These are phyloP conservation scores for Hydrotaea cyrtoneurina DNA, from an alignment of 2,888 invertebrate genomes.

Conservation along the genomic window DNA sequence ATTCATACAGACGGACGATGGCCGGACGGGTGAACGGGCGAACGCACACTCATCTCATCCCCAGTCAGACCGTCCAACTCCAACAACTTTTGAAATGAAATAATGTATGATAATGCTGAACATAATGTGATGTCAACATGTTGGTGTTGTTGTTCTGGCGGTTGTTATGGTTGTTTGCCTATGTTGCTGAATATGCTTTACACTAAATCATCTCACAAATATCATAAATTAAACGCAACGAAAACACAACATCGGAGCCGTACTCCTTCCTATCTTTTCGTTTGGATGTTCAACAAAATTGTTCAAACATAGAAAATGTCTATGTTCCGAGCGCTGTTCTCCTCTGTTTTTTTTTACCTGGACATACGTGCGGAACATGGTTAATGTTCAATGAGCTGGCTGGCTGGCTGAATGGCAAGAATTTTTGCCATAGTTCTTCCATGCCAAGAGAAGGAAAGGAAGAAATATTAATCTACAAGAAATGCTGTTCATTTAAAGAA, in stretches of 20 bases:
- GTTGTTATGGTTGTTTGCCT: conserved; percentile 19
- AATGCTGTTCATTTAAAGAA: conserved; percentile 26
- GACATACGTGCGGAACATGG: conserved; percentile 33
- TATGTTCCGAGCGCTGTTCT: conserved; percentile 13
- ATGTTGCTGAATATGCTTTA: conserved; percentile 50
- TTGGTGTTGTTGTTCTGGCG: conserved; percentile 12
- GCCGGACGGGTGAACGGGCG: not conserved
- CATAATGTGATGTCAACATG: conserved; percentile 46
- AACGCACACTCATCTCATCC: conserved; percentile 1
- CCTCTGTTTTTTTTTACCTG: not conserved
- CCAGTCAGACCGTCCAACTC: not conserved
- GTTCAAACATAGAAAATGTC: conserved; percentile 33
- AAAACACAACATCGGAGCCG: conserved; percentile 38
- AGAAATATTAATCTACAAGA: conserved; percentile 30
- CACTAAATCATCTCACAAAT: conserved; percentile 62
- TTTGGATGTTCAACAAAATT: conserved; percentile 27
- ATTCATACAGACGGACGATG: too few species aligned
- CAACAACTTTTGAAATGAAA: not conserved
- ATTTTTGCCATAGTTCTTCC: not conserved
- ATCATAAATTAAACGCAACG: conserved; percentile 61
- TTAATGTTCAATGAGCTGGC: conserved; percentile 23
- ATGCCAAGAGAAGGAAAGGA: not conserved
- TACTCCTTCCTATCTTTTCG: not conserved
- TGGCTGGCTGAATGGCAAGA: conserved; percentile 3
- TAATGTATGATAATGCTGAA: conserved; percentile 42